phyloP scores from a whole-genome alignment of 2,797 vertebrate genomes.

The Squalus acanthias region DNA sequence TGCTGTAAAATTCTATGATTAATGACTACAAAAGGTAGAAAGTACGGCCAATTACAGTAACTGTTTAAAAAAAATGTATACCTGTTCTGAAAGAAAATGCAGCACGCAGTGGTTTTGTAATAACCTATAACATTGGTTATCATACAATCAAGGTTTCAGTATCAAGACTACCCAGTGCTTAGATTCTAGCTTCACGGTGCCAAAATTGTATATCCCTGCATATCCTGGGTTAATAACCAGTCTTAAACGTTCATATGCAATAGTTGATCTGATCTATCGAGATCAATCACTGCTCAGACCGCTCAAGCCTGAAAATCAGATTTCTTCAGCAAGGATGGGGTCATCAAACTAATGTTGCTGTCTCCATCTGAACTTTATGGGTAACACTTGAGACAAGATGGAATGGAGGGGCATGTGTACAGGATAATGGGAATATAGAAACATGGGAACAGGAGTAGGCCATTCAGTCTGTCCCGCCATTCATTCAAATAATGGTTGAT shows the following conservation, averaged over 20 bases:
- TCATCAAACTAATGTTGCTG: background rate
- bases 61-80: background rate
- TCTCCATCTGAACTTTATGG: background rate
- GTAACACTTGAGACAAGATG: background rate
- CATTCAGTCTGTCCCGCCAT: background rate
- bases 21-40: background rate
- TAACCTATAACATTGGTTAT: background rate
- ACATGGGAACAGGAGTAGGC: background rate
- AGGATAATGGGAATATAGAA: background rate
- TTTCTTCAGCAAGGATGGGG: background rate
- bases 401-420: background rate
- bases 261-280: background rate
- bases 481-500: background rate
- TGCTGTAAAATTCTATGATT: background rate
- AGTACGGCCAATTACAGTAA: background rate
- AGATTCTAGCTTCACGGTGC: background rate
- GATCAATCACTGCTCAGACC: background rate
- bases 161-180: background rate
- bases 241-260: background rate
- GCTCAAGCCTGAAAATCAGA: background rate
- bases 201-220: background rate
- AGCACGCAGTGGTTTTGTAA: background rate
- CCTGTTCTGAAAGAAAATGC: background rate
- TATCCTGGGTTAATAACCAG: background rate
- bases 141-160: background rate